Evolutionary conservation across 2,113 vertebrate genomes (phyloP).

Genomic region (Oreochromis spilurus): DNA sequence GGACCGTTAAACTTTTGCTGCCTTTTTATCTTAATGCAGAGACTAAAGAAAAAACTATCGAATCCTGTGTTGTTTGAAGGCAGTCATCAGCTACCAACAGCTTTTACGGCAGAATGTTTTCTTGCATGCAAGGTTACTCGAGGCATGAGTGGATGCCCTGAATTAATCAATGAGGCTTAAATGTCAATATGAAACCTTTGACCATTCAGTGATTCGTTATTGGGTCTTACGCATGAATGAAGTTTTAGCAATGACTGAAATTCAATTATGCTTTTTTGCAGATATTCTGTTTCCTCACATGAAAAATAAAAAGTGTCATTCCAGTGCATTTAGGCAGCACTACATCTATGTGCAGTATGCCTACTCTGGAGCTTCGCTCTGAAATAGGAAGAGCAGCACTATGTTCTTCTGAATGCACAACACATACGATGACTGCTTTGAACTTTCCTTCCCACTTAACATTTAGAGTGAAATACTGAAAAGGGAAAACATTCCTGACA

Average conservation of each 20-base stretch:
- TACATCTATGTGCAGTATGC: background rate
- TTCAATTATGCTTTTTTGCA: background rate
- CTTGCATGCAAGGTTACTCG: background rate
- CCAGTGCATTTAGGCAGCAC: background rate
- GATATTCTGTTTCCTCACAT: background rate
- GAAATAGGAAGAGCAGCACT: background rate
- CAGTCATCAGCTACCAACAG: background rate
- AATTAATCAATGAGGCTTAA: background rate
- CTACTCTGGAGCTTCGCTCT: background rate
- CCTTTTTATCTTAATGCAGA: background rate
- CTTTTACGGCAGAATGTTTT: background rate
- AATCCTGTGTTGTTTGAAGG: background rate
- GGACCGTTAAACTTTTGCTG: background rate
- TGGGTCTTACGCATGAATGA: background rate
- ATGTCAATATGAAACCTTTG: background rate
- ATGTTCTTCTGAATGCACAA: background rate
- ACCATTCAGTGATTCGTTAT: background rate
- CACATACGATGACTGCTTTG: background rate
- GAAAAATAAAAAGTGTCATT: background rate
- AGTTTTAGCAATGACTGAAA: background rate
- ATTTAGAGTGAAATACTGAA: background rate
- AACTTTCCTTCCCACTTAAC: background rate
- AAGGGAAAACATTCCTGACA: background rate
- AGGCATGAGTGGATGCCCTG: background rate
- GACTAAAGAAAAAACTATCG: rapidly evolving